Conservation (phyloP, 2,888 invertebrate genomes). For the Pherbina coryleti region DNA sequence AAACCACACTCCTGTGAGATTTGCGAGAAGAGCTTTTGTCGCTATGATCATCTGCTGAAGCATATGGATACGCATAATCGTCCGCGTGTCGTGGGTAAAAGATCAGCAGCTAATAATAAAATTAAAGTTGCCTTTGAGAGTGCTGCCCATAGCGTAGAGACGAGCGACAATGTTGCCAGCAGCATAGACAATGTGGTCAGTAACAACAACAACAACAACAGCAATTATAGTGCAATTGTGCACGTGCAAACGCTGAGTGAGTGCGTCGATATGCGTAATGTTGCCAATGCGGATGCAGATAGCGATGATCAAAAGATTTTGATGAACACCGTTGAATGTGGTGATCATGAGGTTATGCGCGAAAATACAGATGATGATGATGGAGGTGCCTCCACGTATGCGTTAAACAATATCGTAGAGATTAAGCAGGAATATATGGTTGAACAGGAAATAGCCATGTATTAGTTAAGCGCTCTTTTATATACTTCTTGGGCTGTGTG, state of each 20-base stretch:
- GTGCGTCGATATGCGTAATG: constrained; percentile 16
- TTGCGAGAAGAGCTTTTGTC: constrained; percentile 89
- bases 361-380: constrained; percentile 38
- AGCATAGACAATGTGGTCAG: constrained; percentile 37
- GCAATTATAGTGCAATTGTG: constrained; percentile 36
- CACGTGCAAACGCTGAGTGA: background rate
- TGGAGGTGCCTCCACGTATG: constrained; percentile 1
- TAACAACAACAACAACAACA: constrained; percentile 17
- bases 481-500: no score
- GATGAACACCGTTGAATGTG: constrained; percentile 35
- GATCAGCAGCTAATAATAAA: constrained; percentile 36
- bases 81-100: constrained; percentile 58
- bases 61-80: constrained; percentile 83
- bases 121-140: constrained; percentile 22
- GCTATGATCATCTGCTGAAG: constrained; percentile 92
- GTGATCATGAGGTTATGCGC: constrained; percentile 20
- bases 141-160: background rate
- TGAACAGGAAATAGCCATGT: constrained; percentile 59
- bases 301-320: constrained; percentile 18
- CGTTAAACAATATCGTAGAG: background rate
- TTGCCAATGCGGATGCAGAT: constrained; percentile 26
- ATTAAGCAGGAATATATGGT: constrained; percentile 50
- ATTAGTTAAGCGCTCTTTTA: constrained; percentile 36
- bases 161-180: constrained; percentile 21
- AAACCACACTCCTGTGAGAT: constrained; percentile 86